Base-by-base conservation (phyloP, 2,888 invertebrate species). In the Zhengitettix transpicula region DNA sequence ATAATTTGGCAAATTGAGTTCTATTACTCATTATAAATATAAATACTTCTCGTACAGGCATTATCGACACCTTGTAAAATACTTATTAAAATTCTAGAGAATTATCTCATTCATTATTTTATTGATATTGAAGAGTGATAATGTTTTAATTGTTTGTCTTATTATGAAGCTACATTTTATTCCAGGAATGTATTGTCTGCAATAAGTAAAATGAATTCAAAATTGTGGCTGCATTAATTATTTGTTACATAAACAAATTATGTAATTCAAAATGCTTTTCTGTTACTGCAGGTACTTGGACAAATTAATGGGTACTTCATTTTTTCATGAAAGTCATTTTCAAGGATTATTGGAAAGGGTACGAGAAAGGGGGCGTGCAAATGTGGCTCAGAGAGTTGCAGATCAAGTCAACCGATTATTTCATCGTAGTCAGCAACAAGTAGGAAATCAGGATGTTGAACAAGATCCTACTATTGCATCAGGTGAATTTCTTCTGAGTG, bases 301-400 rank as follows among this genome's bases (percentile, higher is more conserved):
- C 73, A 86, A 87, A 66, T 75, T 90, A 60, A 84, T 93, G 79
- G 87, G 86, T 56, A 91, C 92, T 0, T 81, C 85, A 7, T 91
- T 88, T 73, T 93, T 93, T 73, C 86, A 89, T 65, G 88, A 87
- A 68, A 81, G 83, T 68, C 84, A 89, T 72, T 89, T 89, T 72
- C 79, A 82, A 77, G 85, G 85, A 54, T 73, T 91, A 1, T 70
- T 91, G 58, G 83, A 85, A 65, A 81, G 86, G 42, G 87, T 89
- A 0, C 81, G 87, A 44, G 87, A 87, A 69, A 80, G 83, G 47
- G 87, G 87, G 0, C 75, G 78, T 28, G 78, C 81, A 3, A 82
- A 82, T 63, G 81, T 81, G 55, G 82, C 83, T 42, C 82, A 85
- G 42, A 78, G 84, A 65, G 83, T 87, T 67, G 87, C 86, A 67